phyloP scores from a whole-genome alignment of 2,888 invertebrate species.

The Aquatica leii region DNA sequence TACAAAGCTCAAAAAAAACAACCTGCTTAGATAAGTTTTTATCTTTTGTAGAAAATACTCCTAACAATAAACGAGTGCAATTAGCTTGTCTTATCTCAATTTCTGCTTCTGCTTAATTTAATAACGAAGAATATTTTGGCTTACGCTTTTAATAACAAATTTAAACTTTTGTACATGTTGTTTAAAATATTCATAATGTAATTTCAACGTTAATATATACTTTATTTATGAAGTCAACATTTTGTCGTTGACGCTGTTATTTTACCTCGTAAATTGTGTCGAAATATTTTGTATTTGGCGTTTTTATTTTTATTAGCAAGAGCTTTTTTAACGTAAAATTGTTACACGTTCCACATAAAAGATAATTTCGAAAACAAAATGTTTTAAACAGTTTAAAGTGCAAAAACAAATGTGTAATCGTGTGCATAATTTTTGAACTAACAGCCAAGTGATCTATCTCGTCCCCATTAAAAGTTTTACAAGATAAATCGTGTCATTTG shows the following conservation, averaged over 20 bases:
- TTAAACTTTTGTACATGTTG: too few relatives aligned
- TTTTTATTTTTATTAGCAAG: too few relatives aligned
- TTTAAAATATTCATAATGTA: too few relatives aligned
- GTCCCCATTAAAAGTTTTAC: conserved; percentile 2
- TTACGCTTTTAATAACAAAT: too few relatives aligned
- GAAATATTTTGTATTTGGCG: too few relatives aligned
- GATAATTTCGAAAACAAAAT: neutral
- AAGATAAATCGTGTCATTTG: conserved; percentile 4
- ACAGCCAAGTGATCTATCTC: conserved; percentile 5
- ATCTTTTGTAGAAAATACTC: neutral
- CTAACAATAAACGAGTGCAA: neutral
- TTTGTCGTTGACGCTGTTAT: too few relatives aligned
- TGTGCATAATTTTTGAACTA: conserved; percentile 15
- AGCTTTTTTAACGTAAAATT: too few relatives aligned
- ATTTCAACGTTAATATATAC: too few relatives aligned
- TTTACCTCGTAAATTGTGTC: too few relatives aligned
- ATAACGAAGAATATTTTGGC: too few relatives aligned
- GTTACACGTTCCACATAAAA: too few relatives aligned
- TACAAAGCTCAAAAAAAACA: neutral
- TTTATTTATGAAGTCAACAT: too few relatives aligned
- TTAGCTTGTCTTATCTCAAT: neutral
- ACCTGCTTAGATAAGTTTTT: neutral
- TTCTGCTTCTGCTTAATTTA: neutral
- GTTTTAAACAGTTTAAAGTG: neutral
- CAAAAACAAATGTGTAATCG: conserved; percentile 1